A percentile compares a stretch with the other conserved stretches of the same genome.
phyloP scores from a whole-genome alignment of 2,797 vertebrate genomes.

The Ptychobarbus kaznakovi region DNA sequence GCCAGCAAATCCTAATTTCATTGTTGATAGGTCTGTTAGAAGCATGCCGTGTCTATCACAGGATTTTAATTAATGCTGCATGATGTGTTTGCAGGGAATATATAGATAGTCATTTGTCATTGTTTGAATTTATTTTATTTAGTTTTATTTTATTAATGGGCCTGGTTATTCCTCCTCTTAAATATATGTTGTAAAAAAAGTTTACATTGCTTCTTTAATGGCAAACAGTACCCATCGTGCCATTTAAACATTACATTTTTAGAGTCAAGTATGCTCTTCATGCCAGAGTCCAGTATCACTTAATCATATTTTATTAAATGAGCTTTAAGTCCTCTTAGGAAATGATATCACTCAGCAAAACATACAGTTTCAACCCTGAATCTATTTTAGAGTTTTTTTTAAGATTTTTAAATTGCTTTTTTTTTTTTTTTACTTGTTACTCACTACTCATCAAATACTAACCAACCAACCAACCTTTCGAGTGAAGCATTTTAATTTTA shows the following conservation, averaged over 20 bases:
- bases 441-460: neutral
- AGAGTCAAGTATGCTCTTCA: neutral
- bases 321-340: too few species aligned
- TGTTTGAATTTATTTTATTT: conserved; percentile 14
- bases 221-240: neutral
- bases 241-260: neutral
- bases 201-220: neutral
- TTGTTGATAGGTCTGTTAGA: conserved; percentile 79
- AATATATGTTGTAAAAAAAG: neutral
- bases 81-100: conserved; percentile 74
- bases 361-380: too few species aligned
- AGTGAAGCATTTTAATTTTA: neutral
- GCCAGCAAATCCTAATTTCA: conserved; percentile 80
- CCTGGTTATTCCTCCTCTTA: neutral
- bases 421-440: neutral
- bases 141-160: neutral
- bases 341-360: too few species aligned
- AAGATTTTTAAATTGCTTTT: too few species aligned
- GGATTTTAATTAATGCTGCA: conserved; percentile 81
- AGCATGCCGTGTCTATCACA: conserved; percentile 76
- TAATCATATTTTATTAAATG: too few species aligned
- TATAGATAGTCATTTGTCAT: conserved; percentile 61
- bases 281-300: too few species aligned
- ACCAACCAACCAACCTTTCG: neutral
- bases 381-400: too few species aligned